Evolutionary conservation across 2,113 vertebrate genomes (phyloP), one percentile per base, ranked within the genome.

Genomic region (Neolamprologus devosi): DNA sequence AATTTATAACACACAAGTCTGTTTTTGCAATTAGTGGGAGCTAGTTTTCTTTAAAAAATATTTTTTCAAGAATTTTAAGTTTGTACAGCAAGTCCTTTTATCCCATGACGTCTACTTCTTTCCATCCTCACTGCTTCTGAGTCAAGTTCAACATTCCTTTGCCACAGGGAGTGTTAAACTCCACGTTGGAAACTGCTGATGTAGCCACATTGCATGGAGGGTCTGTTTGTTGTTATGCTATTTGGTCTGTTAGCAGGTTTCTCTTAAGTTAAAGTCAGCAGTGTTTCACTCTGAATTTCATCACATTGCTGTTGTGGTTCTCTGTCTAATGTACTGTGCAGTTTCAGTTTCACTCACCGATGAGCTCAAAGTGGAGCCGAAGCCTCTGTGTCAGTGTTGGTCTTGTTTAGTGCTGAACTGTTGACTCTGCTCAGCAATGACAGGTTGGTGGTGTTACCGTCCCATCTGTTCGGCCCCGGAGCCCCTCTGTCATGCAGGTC

Each of bases 391-490:
- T 73, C 68, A 47, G 21, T 73, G 70, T 47, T 47, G 40, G 70
- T 28, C 40, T 47, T 51, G 28, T 40, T 23, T 51, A 35, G 12
- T 37, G 70, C 42, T 87, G 55, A 92, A 84, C 84, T 89, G 92
- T 87, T 91, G 88, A 84, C 85, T 92, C 57, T 33, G 57, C 83
- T 57, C 70, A 49, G 83, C 57, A 28, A 60, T 63, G 85, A 89
- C 89, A 90, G 88, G 88, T 93, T 88, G 92, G 42, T 70, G 45
- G 85, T 84, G 88, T 85, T 85, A 45, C 86, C 9, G 35, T 86
- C 87, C 94, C 94, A 94, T 94, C 94, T 94, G 94, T 87, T 84
- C 37, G 57, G 91, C 94, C 88, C 86, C 19, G 16, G 86, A 89
- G 85, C 81, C 60, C 51, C 65, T 68, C 82, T 12, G 9, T 40